A percentile compares a stretch with the other conserved stretches of the same genome.
These are phyloP conservation scores for Pithys albifrons DNA, from an alignment of 2,113 vertebrate species.

Conservation along the genomic window DNA sequence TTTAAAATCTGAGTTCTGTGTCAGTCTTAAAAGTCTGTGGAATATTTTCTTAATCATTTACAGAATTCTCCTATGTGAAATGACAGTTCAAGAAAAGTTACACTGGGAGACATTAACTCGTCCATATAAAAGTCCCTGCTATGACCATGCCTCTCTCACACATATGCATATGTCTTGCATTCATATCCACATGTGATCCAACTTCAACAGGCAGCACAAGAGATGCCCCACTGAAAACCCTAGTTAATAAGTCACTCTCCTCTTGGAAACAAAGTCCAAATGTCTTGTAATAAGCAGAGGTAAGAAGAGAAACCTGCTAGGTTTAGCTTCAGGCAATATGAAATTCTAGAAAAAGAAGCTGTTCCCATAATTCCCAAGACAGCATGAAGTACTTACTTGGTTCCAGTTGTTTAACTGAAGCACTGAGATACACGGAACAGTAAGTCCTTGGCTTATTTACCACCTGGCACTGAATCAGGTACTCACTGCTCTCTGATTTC, in stretches of 20 bases:
- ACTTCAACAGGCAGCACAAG: background rate
- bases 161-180: background rate
- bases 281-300: background rate
- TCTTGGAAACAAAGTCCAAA: background rate
- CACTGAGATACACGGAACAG: background rate
- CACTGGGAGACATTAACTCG: background rate
- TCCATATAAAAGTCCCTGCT: background rate
- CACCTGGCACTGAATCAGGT: conserved; percentile 1
- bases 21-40: background rate
- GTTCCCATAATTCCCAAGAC: background rate
- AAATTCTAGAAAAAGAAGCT: conserved; percentile 7
- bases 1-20: background rate
- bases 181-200: accelerated
- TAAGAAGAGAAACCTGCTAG: background rate
- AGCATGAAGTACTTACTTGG: background rate
- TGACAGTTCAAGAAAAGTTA: background rate
- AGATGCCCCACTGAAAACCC: background rate
- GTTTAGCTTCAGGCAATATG: background rate
- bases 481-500: background rate
- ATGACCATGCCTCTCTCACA: background rate
- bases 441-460: conserved; percentile 17
- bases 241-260: background rate
- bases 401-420: conserved; percentile 42
- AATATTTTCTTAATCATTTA: background rate
- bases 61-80: background rate